Evolutionary conservation across 2,888 invertebrate species (phyloP).

Genomic region (Andrena bicolor): DNA sequence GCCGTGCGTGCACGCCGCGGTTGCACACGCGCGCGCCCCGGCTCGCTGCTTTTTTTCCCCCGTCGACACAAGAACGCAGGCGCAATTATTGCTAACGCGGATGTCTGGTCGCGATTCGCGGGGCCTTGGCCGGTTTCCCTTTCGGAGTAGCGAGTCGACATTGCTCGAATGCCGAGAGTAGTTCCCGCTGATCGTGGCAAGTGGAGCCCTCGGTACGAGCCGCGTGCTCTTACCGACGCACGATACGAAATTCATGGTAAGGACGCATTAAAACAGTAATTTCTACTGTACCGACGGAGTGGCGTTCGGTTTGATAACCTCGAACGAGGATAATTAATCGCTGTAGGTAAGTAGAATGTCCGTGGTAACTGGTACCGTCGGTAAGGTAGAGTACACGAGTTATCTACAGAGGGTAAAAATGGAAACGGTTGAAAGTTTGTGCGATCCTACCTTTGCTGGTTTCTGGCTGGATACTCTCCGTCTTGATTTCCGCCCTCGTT

Average conservation of each 20-base stretch:
- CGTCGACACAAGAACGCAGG: slow-evolving; percentile 75
- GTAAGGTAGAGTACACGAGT: slow-evolving; percentile 6
- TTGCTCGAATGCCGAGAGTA: slow-evolving; percentile 43
- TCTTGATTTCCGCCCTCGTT: slow-evolving; percentile 82
- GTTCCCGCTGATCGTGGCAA: neutral
- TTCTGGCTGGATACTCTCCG: slow-evolving; percentile 81
- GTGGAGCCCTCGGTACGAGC: neutral
- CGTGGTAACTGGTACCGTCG: neutral
- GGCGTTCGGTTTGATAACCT: too few species aligned
- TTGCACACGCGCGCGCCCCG: slow-evolving; percentile 26
- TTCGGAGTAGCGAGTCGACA: slow-evolving; percentile 70
- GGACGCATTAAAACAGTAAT: neutral
- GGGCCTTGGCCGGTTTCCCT: slow-evolving; percentile 84
- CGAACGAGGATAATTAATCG: too few species aligned
- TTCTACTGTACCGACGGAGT: slow-evolving; percentile 9
- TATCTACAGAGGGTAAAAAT: neutral
- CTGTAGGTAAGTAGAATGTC: slow-evolving; percentile 5
- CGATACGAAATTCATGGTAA: neutral
- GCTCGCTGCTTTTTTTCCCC: slow-evolving; percentile 67
- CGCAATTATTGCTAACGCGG: slow-evolving; percentile 83
- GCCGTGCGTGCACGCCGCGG: slow-evolving; percentile 36
- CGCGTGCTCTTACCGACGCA: neutral
- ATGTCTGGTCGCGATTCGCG: slow-evolving; percentile 82
- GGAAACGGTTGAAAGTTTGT: neutral
- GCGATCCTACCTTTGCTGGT: slow-evolving; percentile 81